Percentiles rank a stretch among this genome's conserved stretches.
Conservation (phyloP, 2,113 vertebrate species). For the Indicator maculatus region DNA sequence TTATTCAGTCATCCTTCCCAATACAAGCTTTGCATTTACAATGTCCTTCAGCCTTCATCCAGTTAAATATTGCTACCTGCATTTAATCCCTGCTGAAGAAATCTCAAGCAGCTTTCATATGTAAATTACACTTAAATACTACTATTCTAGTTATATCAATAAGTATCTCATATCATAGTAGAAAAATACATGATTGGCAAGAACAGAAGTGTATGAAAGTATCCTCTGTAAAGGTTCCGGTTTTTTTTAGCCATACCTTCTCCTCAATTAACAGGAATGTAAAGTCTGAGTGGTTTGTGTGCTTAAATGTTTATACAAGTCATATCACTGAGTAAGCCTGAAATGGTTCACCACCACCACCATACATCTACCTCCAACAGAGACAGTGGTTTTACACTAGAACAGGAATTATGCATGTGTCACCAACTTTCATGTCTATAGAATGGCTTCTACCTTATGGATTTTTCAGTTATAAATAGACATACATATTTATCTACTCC, state of each 20-base stretch:
- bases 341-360: not conserved
- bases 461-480: not conserved
- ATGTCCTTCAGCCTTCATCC: not conserved
- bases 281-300: not conserved
- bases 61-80: not conserved
- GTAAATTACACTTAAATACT: not conserved
- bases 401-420: not conserved
- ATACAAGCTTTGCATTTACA: not conserved
- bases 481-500: not conserved
- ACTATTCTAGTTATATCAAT: not conserved
- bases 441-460: not conserved
- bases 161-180: not conserved
- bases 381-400: not conserved
- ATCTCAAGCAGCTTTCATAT: not conserved
- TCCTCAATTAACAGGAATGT: not conserved
- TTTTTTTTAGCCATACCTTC: rapidly evolving
- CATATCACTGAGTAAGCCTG: not conserved
- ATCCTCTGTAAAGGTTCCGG: not conserved
- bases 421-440: not conserved
- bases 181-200: not conserved
- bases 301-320: not conserved
- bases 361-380: not conserved
- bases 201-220: not conserved
- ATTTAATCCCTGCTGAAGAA: not conserved
- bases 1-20: not conserved